Percentiles rank a stretch among this genome's conserved stretches.
phyloP scores from a whole-genome alignment of 2,888 invertebrate genomes.

The Terebella lapidaria region DNA sequence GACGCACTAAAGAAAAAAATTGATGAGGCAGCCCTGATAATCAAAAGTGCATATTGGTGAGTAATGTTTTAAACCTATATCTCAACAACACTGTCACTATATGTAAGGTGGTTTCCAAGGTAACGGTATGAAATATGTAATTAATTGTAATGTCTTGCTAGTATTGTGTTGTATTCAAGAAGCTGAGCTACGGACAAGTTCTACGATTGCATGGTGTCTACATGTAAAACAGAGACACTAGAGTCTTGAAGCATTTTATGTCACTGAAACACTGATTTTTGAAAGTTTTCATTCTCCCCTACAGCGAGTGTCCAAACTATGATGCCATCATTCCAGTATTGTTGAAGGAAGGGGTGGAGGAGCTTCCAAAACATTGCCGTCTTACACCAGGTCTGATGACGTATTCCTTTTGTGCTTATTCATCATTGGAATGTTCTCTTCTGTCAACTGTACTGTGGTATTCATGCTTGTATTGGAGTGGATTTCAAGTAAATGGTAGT shows the following conservation, averaged over 20 bases:
- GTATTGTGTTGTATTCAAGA: no score
- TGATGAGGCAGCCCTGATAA: slow-evolving; percentile 68
- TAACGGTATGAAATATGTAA: not conserved
- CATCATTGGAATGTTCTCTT: no score
- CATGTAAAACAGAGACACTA: no score
- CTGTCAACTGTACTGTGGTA: no score
- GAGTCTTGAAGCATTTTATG: no score
- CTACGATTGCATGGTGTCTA: no score
- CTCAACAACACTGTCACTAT: not conserved
- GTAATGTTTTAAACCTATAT: not conserved
- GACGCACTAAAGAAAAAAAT: slow-evolving; percentile 71
- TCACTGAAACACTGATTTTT: not conserved
- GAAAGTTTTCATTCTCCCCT: slow-evolving; percentile 28
- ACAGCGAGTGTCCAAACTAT: slow-evolving; percentile 91
- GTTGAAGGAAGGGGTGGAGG: slow-evolving; percentile 69
- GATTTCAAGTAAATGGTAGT: no score
- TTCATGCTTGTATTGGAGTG: no score
- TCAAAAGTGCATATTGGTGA: slow-evolving; percentile 90
- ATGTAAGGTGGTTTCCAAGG: not conserved
- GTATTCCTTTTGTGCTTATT: no score
- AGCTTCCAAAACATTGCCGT: slow-evolving; percentile 74
- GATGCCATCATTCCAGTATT: slow-evolving; percentile 76
- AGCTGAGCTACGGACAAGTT: no score
- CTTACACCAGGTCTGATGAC: slow-evolving; percentile 57
- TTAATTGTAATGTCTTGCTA: no score